phyloP scores from a whole-genome alignment of 92 coral and sea anemone genomes.

The Porites evermanni region DNA sequence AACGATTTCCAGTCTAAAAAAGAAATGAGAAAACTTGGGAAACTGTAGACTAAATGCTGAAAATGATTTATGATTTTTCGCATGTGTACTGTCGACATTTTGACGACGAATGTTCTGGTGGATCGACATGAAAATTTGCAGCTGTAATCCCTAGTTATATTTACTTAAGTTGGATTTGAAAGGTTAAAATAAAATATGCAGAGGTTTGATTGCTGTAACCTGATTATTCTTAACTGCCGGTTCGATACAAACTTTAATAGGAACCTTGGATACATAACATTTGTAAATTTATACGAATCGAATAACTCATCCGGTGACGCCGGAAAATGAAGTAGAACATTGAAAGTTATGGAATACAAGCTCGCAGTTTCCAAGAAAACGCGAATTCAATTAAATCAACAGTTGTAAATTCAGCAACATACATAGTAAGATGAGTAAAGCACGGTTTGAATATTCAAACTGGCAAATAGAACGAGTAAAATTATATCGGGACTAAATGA shows the following conservation, averaged over 20 bases:
- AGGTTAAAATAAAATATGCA: constrained; percentile 14
- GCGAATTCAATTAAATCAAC: not conserved
- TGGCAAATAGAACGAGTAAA: not conserved
- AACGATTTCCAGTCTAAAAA: no score
- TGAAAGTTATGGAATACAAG: not conserved
- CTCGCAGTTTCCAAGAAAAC: not conserved
- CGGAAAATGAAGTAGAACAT: constrained; percentile 27
- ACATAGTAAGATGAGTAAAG: not conserved
- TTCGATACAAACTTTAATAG: constrained; percentile 32
- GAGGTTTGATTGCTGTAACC: not conserved
- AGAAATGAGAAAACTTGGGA: no score
- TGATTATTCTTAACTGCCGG: constrained; percentile 8
- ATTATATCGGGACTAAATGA: not conserved
- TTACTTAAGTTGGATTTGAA: constrained; percentile 1
- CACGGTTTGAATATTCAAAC: constrained; percentile 23
- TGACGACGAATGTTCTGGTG: constrained; percentile 29
- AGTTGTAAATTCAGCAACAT: not conserved
- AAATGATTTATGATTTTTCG: not conserved
- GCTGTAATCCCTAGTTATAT: not conserved
- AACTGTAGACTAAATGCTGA: not conserved
- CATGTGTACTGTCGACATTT: constrained; percentile 14
- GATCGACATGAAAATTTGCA: constrained; percentile 8
- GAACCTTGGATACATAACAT: constrained; percentile 33
- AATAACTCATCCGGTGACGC: constrained; percentile 15
- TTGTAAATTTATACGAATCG: constrained; percentile 21